Evolutionary conservation across 2,113 vertebrate species (phyloP), one percentile per base, ranked within the genome.

Genomic region (Todiramphus saurophagus): DNA sequence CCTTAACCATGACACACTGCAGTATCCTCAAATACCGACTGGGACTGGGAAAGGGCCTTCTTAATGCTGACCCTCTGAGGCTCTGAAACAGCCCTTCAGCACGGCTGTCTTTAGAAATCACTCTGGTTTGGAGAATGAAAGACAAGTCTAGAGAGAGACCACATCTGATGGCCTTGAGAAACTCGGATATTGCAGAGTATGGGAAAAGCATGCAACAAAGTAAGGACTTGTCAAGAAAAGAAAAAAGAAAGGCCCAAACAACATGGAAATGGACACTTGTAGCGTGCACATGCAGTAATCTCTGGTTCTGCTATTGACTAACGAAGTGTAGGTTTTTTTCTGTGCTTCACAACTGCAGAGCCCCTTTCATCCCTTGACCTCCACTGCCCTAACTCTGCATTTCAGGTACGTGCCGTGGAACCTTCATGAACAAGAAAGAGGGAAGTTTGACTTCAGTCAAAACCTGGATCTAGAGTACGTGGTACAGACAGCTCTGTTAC

Each of bases 371-470:
- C 33, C 46, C 51, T 77, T 77, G 30, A 13, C 30, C 53, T 66
- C 10, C 51, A 0, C 63, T 76, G 55, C 41, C 79, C 55, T 77
- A 1, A 2, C 55, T 59, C 44, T 84, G 48, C 70, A 5, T 68
- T 96, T 33, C 96, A 99, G 99, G 87, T 98, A 98, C 1, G 99
- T 99, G 50, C 98, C 99, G 0, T 99, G 99, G 99, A 99, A 98
- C 96, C 98, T 99, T 33, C 99, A 99, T 10, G 98, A 99, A 35
- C 98, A 98, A n/a, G 97, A 98, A 77, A 98, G 98, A 96, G 98
- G 97, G 21, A 97, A 96, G 37, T 99, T 99, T 86, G 98, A 98
- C 97, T 99, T 99, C 97, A 98, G 97, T 9, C 97, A 89, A 37
- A 98, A 99, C 83, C 97, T 99, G 96, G 99, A 99, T 95, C 96